These are phyloP conservation scores for Pitta sordida DNA, from an alignment of 2,113 vertebrate genomes.

Conservation along the genomic window DNA sequence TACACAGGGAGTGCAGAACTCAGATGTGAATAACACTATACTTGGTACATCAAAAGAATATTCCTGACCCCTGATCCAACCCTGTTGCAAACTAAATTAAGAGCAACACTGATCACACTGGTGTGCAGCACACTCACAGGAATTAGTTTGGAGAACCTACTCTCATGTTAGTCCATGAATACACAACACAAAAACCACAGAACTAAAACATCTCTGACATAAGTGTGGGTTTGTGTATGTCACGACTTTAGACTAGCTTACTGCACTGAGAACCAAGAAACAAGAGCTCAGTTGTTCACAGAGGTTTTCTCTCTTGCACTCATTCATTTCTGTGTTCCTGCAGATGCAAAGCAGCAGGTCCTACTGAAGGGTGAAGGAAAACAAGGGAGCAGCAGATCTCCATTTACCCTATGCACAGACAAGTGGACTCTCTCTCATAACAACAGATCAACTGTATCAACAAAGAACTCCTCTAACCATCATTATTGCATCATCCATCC, in stretches of 20 bases:
- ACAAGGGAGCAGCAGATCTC: neutral
- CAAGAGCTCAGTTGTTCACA: neutral
- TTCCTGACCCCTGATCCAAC: neutral
- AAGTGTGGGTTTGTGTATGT: neutral
- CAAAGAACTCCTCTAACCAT: neutral
- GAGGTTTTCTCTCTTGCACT: neutral
- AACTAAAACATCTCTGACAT: rapidly evolving
- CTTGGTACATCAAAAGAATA: neutral
- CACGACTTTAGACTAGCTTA: neutral
- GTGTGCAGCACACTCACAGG: neutral
- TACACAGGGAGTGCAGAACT: neutral
- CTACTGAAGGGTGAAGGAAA: neutral
- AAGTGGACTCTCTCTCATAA: neutral
- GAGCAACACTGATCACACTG: neutral
- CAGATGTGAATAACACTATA: neutral
- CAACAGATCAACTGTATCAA: neutral
- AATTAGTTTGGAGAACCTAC: neutral
- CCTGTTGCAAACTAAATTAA: neutral
- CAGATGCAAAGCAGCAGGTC: neutral
- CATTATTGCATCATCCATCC: rapidly evolving
- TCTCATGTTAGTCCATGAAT: neutral
- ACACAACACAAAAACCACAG: rapidly evolving
- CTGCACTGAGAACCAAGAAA: neutral
- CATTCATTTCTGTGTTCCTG: neutral
- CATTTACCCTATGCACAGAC: neutral